These are phyloP conservation scores for Pseudochirops cupreus DNA, from an alignment of 2,797 vertebrate genomes.

Conservation along the genomic window DNA sequence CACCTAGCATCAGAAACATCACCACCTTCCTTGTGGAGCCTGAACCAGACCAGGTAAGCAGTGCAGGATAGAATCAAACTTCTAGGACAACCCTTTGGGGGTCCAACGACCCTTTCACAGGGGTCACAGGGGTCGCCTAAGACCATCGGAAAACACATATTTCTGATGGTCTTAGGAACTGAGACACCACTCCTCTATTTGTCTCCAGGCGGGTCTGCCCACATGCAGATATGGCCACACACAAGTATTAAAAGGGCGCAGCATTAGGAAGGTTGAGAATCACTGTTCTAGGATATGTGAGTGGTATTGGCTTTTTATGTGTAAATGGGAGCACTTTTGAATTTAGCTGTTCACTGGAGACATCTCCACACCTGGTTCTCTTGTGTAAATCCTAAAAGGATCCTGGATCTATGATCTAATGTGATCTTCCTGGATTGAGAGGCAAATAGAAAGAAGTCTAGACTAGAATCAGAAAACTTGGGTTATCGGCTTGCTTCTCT, in stretches of 20 bases:
- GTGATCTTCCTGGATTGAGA: not conserved
- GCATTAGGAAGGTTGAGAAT: too few species aligned
- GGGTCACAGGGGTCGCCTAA: too few species aligned
- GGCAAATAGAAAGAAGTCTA: not conserved
- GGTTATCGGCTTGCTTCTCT: not conserved
- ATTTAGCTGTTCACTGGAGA: not conserved
- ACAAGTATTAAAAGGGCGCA: too few species aligned
- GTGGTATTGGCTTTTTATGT: slow-evolving; percentile 15
- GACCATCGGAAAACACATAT: too few species aligned
- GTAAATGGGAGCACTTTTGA: not conserved
- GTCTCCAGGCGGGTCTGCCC: too few species aligned
- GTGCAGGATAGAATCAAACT: not conserved
- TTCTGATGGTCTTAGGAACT: too few species aligned
- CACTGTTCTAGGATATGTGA: not conserved
- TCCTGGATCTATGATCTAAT: not conserved
- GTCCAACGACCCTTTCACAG: too few species aligned
- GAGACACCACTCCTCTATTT: too few species aligned
- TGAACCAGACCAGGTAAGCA: slow-evolving; percentile 80
- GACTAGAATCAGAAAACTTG: not conserved
- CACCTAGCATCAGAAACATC: slow-evolving; percentile 73
- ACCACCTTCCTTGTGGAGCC: slow-evolving; percentile 81
- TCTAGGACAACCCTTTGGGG: not conserved
- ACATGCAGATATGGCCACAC: too few species aligned
- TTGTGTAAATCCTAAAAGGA: not conserved
- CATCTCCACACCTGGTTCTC: not conserved